Percentiles rank a stretch among this genome's conserved stretches.
These are phyloP conservation scores for Habrosyne pyritoides DNA, from an alignment of 2,888 invertebrate genomes.

Conservation along the genomic window DNA sequence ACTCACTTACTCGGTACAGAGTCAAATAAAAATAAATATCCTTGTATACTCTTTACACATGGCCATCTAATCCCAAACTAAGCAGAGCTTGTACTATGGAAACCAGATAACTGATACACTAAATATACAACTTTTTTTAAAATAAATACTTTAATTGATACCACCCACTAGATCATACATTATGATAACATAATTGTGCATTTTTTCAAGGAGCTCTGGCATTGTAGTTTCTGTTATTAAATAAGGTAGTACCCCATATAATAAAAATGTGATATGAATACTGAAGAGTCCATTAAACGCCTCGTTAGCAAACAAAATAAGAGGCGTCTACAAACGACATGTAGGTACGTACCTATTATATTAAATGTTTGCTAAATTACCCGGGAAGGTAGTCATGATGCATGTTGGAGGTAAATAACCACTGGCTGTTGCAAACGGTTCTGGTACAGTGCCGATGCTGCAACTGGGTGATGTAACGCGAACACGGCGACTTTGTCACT, in stretches of 20 bases:
- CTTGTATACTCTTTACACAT: no score
- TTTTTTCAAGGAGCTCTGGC: background rate
- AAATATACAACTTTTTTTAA: no score
- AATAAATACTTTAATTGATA: no score
- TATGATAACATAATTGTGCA: no score
- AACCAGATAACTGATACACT: no score
- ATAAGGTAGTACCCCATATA: no score
- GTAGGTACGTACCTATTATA: background rate
- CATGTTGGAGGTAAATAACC: constrained; percentile 40
- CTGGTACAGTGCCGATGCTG: constrained; percentile 50
- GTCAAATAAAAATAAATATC: background rate
- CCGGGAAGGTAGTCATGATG: constrained; percentile 21
- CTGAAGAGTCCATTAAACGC: background rate
- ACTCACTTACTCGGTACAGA: background rate
- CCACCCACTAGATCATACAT: no score
- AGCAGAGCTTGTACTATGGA: no score
- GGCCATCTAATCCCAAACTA: no score
- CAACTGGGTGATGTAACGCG: constrained; percentile 55
- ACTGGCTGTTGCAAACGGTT: constrained; percentile 50
- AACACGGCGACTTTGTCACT: constrained; percentile 30
- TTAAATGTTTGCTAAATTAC: constrained; percentile 27
- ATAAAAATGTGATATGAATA: background rate
- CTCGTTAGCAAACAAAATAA: background rate
- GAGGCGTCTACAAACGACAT: background rate
- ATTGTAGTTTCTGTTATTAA: no score